These are phyloP conservation scores for Neomonachus schauinslandi DNA, from an alignment of 2,113 vertebrate species.

Conservation along the genomic window DNA sequence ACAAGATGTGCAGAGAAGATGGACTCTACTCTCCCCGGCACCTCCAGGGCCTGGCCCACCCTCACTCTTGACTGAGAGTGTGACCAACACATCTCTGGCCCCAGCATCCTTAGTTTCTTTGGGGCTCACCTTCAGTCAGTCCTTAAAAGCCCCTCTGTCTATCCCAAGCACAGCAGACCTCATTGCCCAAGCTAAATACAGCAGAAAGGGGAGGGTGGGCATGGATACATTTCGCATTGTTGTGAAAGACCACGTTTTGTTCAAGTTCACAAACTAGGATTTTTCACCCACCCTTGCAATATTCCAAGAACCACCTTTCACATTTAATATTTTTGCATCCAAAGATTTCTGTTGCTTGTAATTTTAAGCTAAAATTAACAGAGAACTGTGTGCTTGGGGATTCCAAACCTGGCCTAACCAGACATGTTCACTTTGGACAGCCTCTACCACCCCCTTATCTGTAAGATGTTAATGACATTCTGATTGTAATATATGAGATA, in stretches of 20 bases:
- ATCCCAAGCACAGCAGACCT: neutral
- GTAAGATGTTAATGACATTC: neutral
- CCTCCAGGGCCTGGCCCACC: neutral
- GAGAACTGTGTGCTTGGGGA: neutral
- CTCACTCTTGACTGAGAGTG: neutral
- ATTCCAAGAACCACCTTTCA: slow-evolving; percentile 15
- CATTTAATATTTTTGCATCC: neutral
- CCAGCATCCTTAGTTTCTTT: neutral
- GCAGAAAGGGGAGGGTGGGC: neutral
- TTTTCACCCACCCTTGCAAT: neutral
- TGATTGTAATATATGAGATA: neutral
- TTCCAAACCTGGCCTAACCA: neutral
- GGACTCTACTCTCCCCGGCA: neutral
- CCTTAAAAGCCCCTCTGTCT: neutral
- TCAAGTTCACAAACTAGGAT: neutral
- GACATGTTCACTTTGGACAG: neutral
- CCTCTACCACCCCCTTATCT: neutral
- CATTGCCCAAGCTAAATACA: neutral
- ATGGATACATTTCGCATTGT: neutral
- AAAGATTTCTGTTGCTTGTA: neutral
- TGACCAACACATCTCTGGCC: neutral
- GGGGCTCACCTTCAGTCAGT: neutral
- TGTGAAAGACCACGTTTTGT: neutral
- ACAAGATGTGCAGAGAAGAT: neutral
- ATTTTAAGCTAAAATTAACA: slow-evolving; percentile 41